Base-by-base conservation (phyloP, 92 coral and sea anemone species). In the Hydrozoanthus gracilis region DNA sequence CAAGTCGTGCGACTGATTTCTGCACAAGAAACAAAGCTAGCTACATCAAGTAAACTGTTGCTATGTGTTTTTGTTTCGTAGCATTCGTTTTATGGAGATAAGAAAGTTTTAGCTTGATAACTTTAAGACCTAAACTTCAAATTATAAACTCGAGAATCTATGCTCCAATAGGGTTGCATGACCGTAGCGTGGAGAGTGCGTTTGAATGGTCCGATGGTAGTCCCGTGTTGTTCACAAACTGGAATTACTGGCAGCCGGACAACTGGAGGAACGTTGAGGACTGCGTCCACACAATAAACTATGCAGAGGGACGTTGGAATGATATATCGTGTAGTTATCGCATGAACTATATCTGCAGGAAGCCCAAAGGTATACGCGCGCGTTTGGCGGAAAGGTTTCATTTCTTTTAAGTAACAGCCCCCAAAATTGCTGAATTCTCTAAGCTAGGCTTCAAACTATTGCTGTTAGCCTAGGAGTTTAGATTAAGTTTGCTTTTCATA, bases 341-440 rank as follows among this genome's bases (percentile, higher is more conserved):
- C 74, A 88, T 88, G 89, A 87, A 90, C 1, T 97, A 88, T 68
- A 95, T 97, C 44, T 97, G 99, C 88, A 95, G 96, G 76, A 93
- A 91, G 50, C 89, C 88, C 44, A 97, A 95, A 95, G 99, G 99
- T 93, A 86, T 7, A 71, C 35, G n/a, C n/a, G n/a, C n/a, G 17
- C 7, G 3, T 44, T 13, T 49, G 5, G 2, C 3, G 45, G 10
- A 9, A 2, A 7, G 16, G 46, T 64, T 45, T 20, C 3, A 4
- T 56, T 11, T 4, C 17, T 27, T 7, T 52, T 50, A 8, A 7
- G 67, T 27, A 27, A 27, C 39, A 27, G 39, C 39, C 39, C 39
- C 39, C 39, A 27, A 27, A 27, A 27, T 27, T 27, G 39, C 39
- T 27, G 39, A 27, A 27, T 27, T 27, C 39, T 27, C 39, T 2